phyloP scores from a whole-genome alignment of 1,140 invertebrate species.

The Brachionus rotundiformis region DNA sequence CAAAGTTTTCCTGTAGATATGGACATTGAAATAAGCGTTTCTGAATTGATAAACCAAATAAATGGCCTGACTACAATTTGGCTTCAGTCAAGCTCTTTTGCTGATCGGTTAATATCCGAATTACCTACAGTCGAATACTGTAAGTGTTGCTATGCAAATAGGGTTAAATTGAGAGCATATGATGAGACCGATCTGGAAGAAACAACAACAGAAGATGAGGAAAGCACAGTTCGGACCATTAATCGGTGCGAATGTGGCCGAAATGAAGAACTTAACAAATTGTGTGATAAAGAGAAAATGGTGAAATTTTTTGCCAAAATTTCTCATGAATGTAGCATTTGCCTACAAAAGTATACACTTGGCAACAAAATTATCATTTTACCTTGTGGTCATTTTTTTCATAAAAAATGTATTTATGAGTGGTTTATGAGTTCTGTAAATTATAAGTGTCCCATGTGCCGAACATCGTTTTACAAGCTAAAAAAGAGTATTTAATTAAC shows the following conservation, averaged over 20 bases:
- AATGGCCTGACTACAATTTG: constrained; percentile 48
- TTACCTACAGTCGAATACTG: constrained; percentile 35
- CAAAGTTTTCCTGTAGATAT: neutral
- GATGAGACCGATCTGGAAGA: constrained; percentile 39
- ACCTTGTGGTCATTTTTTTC: constrained; percentile 49
- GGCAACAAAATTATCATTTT: constrained; percentile 12
- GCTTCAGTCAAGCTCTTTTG: constrained; percentile 37
- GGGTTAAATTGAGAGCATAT: constrained; percentile 7
- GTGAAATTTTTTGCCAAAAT: constrained; percentile 25
- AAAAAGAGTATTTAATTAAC: constrained; percentile 30
- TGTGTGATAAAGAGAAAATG: neutral
- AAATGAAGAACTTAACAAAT: constrained; percentile 12
- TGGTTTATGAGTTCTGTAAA: constrained; percentile 49
- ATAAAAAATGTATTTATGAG: constrained; percentile 48
- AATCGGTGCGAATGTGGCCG: constrained; percentile 32
- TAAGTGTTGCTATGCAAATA: constrained; percentile 35
- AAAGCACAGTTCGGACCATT: neutral
- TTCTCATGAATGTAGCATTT: constrained; percentile 42
- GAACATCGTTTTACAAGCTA: constrained; percentile 24
- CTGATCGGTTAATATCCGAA: constrained; percentile 25
- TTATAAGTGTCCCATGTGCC: constrained; percentile 49
- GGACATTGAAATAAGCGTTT: constrained; percentile 43
- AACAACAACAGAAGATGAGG: constrained; percentile 44
- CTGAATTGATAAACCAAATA: constrained; percentile 50
- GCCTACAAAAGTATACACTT: constrained; percentile 38